A percentile compares a stretch with the other conserved stretches of the same genome.
These are phyloP conservation scores for Formica selysi DNA, from an alignment of 1,140 invertebrate species.

Conservation along the genomic window DNA sequence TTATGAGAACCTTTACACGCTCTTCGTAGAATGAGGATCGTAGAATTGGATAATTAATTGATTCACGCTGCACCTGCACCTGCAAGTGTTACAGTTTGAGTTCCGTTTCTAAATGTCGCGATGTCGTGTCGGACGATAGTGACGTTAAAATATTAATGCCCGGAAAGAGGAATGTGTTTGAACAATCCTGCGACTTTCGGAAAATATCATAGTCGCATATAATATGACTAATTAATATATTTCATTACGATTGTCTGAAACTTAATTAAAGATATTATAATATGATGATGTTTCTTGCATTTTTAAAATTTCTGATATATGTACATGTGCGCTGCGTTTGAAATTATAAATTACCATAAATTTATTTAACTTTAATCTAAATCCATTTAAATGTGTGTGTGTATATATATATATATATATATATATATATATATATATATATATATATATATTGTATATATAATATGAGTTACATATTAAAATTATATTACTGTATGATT, in stretches of 20 bases:
- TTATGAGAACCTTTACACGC: background rate
- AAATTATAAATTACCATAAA: background rate
- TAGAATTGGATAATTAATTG: conserved; percentile 52
- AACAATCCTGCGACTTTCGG: background rate
- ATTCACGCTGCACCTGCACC: conserved; percentile 19
- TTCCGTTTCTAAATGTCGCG: conserved; percentile 28
- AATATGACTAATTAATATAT: conserved; percentile 34
- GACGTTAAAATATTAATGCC: conserved; percentile 51
- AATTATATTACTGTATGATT: too few species aligned
- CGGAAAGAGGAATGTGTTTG: background rate
- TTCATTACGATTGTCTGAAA: background rate
- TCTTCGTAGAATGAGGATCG: background rate
- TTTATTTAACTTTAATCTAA: background rate
- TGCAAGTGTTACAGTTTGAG: conserved; percentile 38
- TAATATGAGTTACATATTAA: too few species aligned
- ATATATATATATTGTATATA: too few species aligned
- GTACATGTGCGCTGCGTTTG: background rate
- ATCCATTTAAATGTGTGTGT: background rate
- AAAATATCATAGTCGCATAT: background rate
- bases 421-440: too few species aligned
- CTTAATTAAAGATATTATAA: conserved; percentile 6
- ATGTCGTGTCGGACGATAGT: conserved; percentile 22
- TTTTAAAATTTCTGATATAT: background rate
- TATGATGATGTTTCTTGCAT: background rate
- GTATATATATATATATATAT: too few species aligned